These are phyloP conservation scores for Drusus annulatus DNA, from an alignment of 1,140 invertebrate species.

Conservation along the genomic window DNA sequence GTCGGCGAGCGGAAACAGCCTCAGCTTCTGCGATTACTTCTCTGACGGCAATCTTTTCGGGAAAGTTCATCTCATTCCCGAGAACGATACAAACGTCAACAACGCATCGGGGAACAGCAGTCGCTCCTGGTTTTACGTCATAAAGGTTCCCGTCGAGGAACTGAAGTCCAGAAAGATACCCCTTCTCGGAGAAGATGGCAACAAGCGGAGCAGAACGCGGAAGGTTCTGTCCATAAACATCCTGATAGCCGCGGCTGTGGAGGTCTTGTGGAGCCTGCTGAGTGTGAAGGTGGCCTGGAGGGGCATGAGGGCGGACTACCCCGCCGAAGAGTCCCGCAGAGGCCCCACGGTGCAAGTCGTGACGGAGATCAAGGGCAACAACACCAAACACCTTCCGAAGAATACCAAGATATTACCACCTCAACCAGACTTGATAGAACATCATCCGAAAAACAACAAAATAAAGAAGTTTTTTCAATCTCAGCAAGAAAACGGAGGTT, in stretches of 20 bases:
- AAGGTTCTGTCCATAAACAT: slow-evolving; percentile 74
- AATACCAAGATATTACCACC: slow-evolving; percentile 67
- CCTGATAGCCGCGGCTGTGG: slow-evolving; percentile 73
- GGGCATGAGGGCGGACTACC: slow-evolving; percentile 71
- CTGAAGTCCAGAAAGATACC: slow-evolving; percentile 47
- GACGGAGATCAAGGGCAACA: slow-evolving; percentile 71
- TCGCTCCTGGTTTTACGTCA: slow-evolving; percentile 14
- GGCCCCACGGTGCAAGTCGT: slow-evolving; percentile 69
- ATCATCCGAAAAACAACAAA: slow-evolving; percentile 69
- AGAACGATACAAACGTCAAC: not conserved
- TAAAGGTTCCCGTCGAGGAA: slow-evolving; percentile 45
- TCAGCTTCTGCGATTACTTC: slow-evolving; percentile 52
- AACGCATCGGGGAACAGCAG: no score
- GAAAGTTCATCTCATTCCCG: slow-evolving; percentile 41
- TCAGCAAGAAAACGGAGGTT: slow-evolving; percentile 68
- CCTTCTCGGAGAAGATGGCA: slow-evolving; percentile 32
- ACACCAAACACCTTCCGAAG: slow-evolving; percentile 64
- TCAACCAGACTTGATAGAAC: slow-evolving; percentile 71
- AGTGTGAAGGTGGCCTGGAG: slow-evolving; percentile 74
- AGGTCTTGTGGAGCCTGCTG: slow-evolving; percentile 74
- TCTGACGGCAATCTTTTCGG: slow-evolving; percentile 46
- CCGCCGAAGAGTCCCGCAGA: slow-evolving; percentile 68
- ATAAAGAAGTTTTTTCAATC: slow-evolving; percentile 69
- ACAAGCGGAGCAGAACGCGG: slow-evolving; percentile 61
- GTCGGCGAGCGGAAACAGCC: slow-evolving; percentile 60